Evolutionary conservation across 1,140 invertebrate genomes (phyloP).

Genomic region (Gryon sp.): DNA sequence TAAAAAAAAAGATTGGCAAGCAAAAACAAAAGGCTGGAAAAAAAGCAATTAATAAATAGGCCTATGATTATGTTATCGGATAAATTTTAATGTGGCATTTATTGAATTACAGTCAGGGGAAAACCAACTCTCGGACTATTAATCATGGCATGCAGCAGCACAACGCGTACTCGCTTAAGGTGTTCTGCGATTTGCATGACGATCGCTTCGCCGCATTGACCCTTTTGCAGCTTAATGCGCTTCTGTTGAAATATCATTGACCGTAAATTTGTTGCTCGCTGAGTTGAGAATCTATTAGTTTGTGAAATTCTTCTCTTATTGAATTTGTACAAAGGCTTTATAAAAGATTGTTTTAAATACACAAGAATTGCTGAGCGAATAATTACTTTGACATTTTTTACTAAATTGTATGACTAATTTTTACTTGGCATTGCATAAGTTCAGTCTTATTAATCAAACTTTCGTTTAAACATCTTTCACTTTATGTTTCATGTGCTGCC

Average conservation of each 20-base stretch:
- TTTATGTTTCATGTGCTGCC: constrained; percentile 17
- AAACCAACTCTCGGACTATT: constrained; percentile 39
- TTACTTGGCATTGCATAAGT: too few species aligned
- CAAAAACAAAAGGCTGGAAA: constrained; percentile 8
- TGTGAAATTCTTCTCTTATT: too few species aligned
- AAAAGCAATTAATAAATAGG: constrained; percentile 27
- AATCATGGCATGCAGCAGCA: constrained; percentile 43
- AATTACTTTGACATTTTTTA: too few species aligned
- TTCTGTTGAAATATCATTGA: constrained; percentile 55
- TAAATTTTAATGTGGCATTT: constrained; percentile 39
- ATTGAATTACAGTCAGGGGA: constrained; percentile 30
- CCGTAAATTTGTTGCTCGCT: constrained; percentile 46
- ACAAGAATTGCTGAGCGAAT: too few species aligned
- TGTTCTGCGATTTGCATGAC: constrained; percentile 56
- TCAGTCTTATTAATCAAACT: too few species aligned
- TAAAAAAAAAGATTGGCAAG: neutral
- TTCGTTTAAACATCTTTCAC: constrained; percentile 33
- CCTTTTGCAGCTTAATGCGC: constrained; percentile 54
- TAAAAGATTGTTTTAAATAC: too few species aligned
- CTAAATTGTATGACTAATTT: too few species aligned
- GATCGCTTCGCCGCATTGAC: constrained; percentile 47
- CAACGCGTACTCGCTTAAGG: constrained; percentile 37
- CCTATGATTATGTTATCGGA: constrained; percentile 30
- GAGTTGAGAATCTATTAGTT: constrained; percentile 31
- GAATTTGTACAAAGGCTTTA: too few species aligned